A percentile compares a stretch with the other conserved stretches of the same genome.
These are phyloP conservation scores for Galeopterus variegatus DNA, from an alignment of 2,113 vertebrate genomes.

Conservation along the genomic window DNA sequence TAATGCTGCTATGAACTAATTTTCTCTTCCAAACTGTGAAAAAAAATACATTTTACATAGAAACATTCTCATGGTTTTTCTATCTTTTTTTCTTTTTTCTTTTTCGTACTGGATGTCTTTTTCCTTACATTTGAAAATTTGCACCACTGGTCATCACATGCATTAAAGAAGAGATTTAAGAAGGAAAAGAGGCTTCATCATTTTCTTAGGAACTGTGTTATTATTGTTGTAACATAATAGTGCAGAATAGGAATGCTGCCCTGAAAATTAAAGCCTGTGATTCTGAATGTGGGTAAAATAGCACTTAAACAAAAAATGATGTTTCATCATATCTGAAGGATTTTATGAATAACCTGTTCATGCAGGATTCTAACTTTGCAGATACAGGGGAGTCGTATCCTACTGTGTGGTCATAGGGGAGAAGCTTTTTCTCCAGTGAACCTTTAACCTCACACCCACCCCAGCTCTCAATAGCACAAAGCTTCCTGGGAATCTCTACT, in stretches of 20 bases:
- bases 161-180: background rate
- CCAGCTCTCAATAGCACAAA: background rate
- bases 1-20: background rate
- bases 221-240: slow-evolving; percentile 30
- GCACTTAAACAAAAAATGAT: background rate
- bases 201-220: slow-evolving; percentile 58
- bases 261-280: background rate
- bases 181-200: background rate
- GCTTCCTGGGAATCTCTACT: background rate
- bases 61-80: background rate
- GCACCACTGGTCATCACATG: background rate
- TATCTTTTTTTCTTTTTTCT: background rate
- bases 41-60: slow-evolving; percentile 35
- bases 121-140: slow-evolving; percentile 12
- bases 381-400: background rate
- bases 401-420: too few relatives aligned
- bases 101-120: background rate
- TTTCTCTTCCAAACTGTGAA: slow-evolving; percentile 36
- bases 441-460: background rate
- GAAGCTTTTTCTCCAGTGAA: background rate
- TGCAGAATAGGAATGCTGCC: background rate
- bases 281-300: background rate
- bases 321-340: background rate
- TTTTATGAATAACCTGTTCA: background rate
- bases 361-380: background rate